Conservation (phyloP, 2,888 invertebrate species). For the Alsophila aescularia region DNA sequence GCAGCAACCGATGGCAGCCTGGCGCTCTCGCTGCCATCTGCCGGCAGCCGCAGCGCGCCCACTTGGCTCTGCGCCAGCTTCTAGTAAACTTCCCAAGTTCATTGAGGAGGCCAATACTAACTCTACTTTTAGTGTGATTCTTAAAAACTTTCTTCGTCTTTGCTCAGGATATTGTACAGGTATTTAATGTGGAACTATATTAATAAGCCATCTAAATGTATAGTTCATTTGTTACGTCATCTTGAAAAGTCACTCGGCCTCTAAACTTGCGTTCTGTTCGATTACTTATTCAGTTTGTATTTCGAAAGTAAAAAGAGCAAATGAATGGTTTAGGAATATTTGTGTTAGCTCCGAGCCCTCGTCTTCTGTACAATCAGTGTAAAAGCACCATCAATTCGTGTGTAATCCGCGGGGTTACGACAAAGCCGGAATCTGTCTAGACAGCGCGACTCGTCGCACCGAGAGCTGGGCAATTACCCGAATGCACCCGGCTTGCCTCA, state of each 20-base stretch:
- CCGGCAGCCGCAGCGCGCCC: constrained; percentile 43
- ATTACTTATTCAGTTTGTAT: not conserved
- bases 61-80: constrained; percentile 61
- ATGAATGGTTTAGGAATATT: not conserved
- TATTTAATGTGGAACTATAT: constrained; percentile 10
- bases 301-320: not conserved
- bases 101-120: constrained; percentile 58
- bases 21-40: constrained; percentile 45
- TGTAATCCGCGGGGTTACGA: constrained; percentile 42
- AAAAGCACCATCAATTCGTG: constrained; percentile 42
- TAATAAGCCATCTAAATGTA: not conserved
- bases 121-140: constrained; percentile 53
- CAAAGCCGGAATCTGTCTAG: constrained; percentile 64
- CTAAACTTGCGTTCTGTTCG: not conserved
- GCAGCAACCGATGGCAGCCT: constrained; percentile 45
- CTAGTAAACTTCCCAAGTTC: constrained; percentile 64
- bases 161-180: not conserved
- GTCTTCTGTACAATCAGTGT: constrained; percentile 28
- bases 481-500: constrained; percentile 44
- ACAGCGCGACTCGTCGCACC: constrained; percentile 52
- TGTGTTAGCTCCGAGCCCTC: not conserved
- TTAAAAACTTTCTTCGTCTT: constrained; percentile 45
- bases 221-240: not conserved
- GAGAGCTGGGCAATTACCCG: constrained; percentile 60
- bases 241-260: not conserved